Percentiles rank a stretch among this genome's conserved stretches.
Conservation (phyloP, 1,140 invertebrate species). For the Varroa destructor region DNA sequence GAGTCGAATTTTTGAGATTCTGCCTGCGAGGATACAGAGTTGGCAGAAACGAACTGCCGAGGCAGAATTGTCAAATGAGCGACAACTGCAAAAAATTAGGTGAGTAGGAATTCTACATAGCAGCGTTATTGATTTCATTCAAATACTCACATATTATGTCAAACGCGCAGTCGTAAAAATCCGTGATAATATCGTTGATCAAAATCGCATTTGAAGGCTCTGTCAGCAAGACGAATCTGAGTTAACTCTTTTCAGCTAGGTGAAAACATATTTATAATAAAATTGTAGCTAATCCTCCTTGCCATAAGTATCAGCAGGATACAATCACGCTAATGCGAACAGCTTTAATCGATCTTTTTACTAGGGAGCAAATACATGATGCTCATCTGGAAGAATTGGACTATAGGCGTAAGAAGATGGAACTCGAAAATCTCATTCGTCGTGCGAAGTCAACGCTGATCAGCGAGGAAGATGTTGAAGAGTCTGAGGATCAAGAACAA, state of each 20-base stretch:
- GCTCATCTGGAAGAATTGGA: constrained; percentile 55
- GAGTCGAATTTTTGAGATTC: constrained; percentile 50
- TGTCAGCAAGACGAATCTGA: no score
- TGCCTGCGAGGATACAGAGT: constrained; percentile 83
- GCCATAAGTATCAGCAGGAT: no score
- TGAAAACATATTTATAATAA: no score
- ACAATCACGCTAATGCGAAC: no score
- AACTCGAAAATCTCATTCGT: constrained; percentile 67
- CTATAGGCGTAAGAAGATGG: constrained; percentile 55
- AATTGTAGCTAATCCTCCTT: no score
- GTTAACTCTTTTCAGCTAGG: no score
- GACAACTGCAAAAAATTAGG: constrained; percentile 64
- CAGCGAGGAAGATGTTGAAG: constrained; percentile 46
- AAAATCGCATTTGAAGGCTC: no score
- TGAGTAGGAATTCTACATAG: constrained; percentile 40
- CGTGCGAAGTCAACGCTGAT: constrained; percentile 52
- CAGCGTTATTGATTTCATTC: constrained; percentile 19
- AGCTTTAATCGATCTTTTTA: neutral
- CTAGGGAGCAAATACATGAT: constrained; percentile 29
- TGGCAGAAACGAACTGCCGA: constrained; percentile 77
- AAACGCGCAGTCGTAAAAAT: no score
- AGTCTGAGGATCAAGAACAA: constrained; percentile 42
- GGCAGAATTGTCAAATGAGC: constrained; percentile 72
- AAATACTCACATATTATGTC: neutral
- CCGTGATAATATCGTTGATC: no score